Evolutionary conservation across 2,113 vertebrate species (phyloP), one percentile per base, ranked within the genome.

Genomic region (Riparia riparia): DNA sequence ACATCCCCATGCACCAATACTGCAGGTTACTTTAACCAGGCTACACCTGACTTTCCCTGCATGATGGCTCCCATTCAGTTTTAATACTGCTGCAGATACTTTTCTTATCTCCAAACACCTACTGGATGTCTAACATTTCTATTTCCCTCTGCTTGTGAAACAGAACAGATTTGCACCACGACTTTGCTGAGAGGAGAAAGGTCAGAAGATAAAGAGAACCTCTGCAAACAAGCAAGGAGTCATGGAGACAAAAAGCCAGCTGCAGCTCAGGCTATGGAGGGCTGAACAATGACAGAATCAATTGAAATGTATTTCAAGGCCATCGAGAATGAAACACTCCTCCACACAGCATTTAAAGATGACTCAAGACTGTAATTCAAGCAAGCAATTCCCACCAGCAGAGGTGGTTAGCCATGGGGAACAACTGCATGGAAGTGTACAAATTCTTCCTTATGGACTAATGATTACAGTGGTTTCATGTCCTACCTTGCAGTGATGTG

Each of bases 41-140:
- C 54, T 39, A 17, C 26, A 18, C 17, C 17, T 20, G 7, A 3
- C 42, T 82, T 42, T 24, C 20, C 42, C 44, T 10, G 1, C 17
- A 4, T 9, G 12, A 21, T 10, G 10, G 15, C n/a, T 74, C 31
- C 41, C 13, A 20, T 2, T 5, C 1, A 0, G 16, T 2, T 66
- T 32, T 42, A 5, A 1, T 24, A 2, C 14, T 32, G 63, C 53
- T 74, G 42, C 26, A 66, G 22, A 20, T 34, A 41, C 14, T 44
- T 39, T 28, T 31, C 14, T 31, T 50, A 28, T 6, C 68, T 76
- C 41, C 19, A 16, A 42, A 13, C 11, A 70, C 2, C 32, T 73
- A 17, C 37, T 24, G 19, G 6, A 32, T 5, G 26, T 19, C 29
- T 9, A 68, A 32, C 12, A 26, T 9, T 65, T 20, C 15, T 5